A percentile compares a stretch with the other conserved stretches of the same genome.
Conservation (phyloP, 2,113 vertebrate species). For the Panthera leo region DNA sequence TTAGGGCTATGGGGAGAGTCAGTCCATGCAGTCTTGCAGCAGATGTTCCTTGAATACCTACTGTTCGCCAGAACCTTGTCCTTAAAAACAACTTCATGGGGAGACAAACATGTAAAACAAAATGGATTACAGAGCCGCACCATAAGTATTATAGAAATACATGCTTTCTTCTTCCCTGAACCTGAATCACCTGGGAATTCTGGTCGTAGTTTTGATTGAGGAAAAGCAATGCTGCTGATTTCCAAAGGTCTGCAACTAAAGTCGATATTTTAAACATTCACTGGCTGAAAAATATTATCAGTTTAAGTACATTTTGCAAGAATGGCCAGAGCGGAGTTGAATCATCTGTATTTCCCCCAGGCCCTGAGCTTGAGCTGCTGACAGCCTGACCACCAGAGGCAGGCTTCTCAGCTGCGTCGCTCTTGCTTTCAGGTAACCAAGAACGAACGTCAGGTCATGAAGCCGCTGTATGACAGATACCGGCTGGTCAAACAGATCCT, state of each 20-base stretch:
- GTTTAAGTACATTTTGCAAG: background rate
- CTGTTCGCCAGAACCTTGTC: background rate
- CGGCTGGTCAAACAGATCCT: constrained; percentile 98
- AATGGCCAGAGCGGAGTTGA: background rate
- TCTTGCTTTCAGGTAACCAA: constrained; percentile 90
- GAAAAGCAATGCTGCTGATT: background rate
- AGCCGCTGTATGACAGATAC: constrained; percentile 97
- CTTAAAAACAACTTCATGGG: background rate
- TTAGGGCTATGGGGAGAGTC: background rate
- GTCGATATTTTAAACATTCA: background rate
- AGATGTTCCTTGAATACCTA: constrained; percentile 4
- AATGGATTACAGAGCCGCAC: background rate
- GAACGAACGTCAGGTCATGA: constrained; percentile 95
- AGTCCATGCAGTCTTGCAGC: background rate
- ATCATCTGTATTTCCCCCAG: background rate
- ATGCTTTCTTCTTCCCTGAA: background rate
- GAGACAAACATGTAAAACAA: background rate
- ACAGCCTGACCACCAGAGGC: background rate
- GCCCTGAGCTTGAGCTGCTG: background rate
- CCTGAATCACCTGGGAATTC: background rate
- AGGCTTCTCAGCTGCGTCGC: background rate
- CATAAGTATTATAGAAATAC: background rate
- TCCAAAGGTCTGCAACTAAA: background rate
- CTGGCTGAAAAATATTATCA: background rate
- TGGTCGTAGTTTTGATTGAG: background rate